Evolutionary conservation across 1,140 invertebrate genomes (phyloP), one percentile per base, ranked within the genome.

Genomic region (Oncopeltus fasciatus): DNA sequence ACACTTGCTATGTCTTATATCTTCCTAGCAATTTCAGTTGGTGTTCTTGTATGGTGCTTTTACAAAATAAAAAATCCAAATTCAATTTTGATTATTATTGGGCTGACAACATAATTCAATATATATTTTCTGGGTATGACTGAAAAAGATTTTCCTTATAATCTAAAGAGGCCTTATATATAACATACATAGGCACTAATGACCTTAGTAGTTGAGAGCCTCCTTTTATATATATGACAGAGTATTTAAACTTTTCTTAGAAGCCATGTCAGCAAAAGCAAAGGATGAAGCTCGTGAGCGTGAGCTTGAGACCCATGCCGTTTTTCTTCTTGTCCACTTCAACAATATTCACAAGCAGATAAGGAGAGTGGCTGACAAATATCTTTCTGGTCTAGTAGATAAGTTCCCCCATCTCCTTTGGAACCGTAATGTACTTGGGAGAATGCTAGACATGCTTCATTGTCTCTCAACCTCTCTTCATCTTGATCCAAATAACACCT

Each of bases 381-480:
- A 93, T 77, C 77, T 99, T 0, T 89, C 90, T 0, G 84, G 84
- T 18, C 76, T 99, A 27, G 90, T 98, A 0, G 92, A 95, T 69
- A 84, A 74, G 80, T 88, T 87, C 73, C 85, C 85, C 31, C 82
- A 84, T 73, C 69, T 87, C 8, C 69, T 88, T 21, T 88, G 85
- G 84, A 88, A 81, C 77, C 81, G 81, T 59, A 79, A 79, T 70
- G 88, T 99, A 1, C 76, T 99, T 4, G 92, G 89, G 81, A 94
- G 94, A n/a, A 97, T 98, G 88, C 74, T 99, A 63, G 92, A 98
- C 73, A 94, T 98, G 64, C 77, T 99, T 1, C 92, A 98, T 77
- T 80, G 95, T 20, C 74, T 99, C 24, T 88, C 91, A 3, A 85
- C 87, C 67, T 94, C 92, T 12, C 75, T 99, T 11, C 85, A 92